Conservation (phyloP, 2,113 vertebrate species). For the Laticauda colubrina region DNA sequence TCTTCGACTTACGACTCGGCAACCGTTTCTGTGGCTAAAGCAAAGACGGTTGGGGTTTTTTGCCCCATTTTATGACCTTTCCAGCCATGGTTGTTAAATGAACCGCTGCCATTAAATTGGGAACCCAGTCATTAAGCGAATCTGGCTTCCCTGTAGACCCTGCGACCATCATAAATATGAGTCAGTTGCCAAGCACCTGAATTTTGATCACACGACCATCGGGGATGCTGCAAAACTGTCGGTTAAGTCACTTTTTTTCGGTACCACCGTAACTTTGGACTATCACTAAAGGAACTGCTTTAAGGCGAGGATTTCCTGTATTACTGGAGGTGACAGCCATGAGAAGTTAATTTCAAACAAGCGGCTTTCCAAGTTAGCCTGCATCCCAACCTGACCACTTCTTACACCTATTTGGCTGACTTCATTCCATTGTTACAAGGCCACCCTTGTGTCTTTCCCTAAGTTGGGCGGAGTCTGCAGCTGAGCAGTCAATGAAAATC, state of each 20-base stretch:
- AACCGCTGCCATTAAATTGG: too few species aligned
- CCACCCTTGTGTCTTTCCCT: not conserved
- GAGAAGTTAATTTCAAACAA: not conserved
- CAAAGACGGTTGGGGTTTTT: too few species aligned
- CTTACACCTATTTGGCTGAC: not conserved
- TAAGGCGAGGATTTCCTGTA: not conserved
- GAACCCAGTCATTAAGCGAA: too few species aligned
- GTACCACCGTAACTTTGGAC: not conserved
- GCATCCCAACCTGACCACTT: too few species aligned
- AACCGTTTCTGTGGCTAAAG: not conserved
- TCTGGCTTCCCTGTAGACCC: too few species aligned
- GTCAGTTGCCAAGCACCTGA: too few species aligned
- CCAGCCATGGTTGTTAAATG: too few species aligned
- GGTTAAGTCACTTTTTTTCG: too few species aligned
- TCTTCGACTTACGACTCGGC: not conserved
- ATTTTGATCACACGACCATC: too few species aligned
- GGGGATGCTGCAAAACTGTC: too few species aligned
- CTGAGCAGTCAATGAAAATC: not conserved
- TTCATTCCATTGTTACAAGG: not conserved
- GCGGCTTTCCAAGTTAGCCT: not conserved
- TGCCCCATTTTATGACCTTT: too few species aligned
- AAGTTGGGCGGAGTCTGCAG: not conserved
- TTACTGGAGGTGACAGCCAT: not conserved
- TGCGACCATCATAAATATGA: too few species aligned
- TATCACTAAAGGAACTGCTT: not conserved